A percentile compares a stretch with the other conserved stretches of the same genome.
Conservation (phyloP, 2,888 invertebrate species). For the Diaphora mendica region DNA sequence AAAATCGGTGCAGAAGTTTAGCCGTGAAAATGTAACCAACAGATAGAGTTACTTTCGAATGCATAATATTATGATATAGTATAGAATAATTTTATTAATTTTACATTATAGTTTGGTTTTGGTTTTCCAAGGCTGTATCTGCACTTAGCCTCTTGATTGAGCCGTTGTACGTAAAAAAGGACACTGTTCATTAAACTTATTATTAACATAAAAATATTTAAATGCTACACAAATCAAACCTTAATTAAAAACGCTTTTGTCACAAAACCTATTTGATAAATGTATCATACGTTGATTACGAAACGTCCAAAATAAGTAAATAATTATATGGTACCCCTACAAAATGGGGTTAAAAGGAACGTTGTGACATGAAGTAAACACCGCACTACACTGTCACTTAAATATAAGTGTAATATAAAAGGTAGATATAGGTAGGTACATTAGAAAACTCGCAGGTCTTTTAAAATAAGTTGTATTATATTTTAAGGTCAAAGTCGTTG, state of each 20-base stretch:
- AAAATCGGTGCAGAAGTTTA: no score
- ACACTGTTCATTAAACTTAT: no score
- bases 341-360: conserved; percentile 12
- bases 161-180: no score
- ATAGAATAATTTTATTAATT: no score
- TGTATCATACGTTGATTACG: neutral
- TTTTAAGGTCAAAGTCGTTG: neutral
- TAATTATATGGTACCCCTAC: conserved; percentile 17
- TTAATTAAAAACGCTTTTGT: no score
- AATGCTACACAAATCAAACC: neutral
- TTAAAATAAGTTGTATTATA: neutral
- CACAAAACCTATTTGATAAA: neutral
- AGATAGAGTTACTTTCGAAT: no score
- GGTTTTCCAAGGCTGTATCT: no score
- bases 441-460: neutral
- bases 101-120: no score
- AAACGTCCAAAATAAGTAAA: neutral
- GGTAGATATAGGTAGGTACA: neutral
- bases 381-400: neutral
- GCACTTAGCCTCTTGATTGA: no score
- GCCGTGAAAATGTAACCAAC: no score
- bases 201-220: neutral
- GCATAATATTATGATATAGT: no score
- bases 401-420: conserved; percentile 4
- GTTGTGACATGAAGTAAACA: conserved; percentile 19